phyloP scores from a whole-genome alignment of 2,113 vertebrate genomes.

The Lophius piscatorius region DNA sequence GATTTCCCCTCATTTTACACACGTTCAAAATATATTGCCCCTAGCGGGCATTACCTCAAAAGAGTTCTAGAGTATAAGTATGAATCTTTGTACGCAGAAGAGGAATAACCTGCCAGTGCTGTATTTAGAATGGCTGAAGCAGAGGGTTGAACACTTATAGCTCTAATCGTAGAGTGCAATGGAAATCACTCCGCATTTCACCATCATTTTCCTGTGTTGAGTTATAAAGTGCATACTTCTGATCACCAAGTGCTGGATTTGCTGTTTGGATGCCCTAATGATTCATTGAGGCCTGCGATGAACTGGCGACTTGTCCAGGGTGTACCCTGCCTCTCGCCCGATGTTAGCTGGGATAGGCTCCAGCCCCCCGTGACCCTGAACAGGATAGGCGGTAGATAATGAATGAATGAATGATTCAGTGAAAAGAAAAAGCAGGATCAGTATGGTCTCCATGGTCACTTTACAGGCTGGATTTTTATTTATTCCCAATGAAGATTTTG shows the following conservation, averaged over 20 bases:
- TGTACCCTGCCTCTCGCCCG: too few species aligned
- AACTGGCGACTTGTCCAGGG: too few species aligned
- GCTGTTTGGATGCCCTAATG: slow-evolving; percentile 1
- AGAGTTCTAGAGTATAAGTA: slow-evolving; percentile 14
- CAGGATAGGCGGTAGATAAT: too few species aligned
- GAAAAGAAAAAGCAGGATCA: too few species aligned
- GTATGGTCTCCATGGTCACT: too few species aligned
- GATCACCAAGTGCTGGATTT: slow-evolving; percentile 17
- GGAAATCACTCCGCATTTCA: not conserved
- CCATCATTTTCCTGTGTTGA: slow-evolving; percentile 11
- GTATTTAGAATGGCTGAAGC: slow-evolving; percentile 36
- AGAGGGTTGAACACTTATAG: slow-evolving; percentile 9
- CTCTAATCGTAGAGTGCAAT: slow-evolving; percentile 33
- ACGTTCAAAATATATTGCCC: slow-evolving; percentile 46
- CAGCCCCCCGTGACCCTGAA: too few species aligned
- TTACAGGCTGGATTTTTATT: too few species aligned
- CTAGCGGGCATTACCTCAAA: slow-evolving; percentile 64
- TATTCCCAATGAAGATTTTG: too few species aligned
- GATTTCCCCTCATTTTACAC: slow-evolving; percentile 31
- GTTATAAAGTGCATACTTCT: slow-evolving; percentile 9
- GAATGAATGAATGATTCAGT: too few species aligned
- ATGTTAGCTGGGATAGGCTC: too few species aligned
- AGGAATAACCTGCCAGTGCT: slow-evolving; percentile 27
- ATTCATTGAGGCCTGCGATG: too few species aligned
- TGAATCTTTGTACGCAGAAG: not conserved